phyloP scores from a whole-genome alignment of 2,113 vertebrate species.

The Hassar affinis region DNA sequence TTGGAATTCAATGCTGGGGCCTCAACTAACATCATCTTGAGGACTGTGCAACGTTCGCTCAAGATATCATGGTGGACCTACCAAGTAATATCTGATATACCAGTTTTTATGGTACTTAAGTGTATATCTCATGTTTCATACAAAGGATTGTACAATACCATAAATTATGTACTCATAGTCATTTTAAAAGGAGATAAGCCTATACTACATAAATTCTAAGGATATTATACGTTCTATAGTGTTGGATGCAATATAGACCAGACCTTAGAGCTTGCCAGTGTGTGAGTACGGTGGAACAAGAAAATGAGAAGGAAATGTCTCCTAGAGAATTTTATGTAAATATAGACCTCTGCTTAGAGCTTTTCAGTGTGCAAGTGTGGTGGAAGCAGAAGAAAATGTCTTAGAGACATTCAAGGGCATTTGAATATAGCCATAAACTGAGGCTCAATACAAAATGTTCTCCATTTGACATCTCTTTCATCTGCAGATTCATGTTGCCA shows the following conservation, averaged over 20 bases:
- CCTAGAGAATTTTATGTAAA: constrained; percentile 3
- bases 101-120: no score
- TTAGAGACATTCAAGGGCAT: constrained; percentile 15
- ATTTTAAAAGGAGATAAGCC: not conserved
- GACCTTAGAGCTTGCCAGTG: not conserved
- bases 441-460: constrained; percentile 3
- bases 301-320: constrained; percentile 16
- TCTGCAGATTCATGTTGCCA: not conserved
- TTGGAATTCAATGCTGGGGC: no score
- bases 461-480: not conserved
- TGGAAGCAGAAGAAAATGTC: constrained; percentile 11
- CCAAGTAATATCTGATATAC: no score
- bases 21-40: no score
- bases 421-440: constrained; percentile 13
- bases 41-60: no score
- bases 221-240: not conserved
- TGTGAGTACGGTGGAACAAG: not conserved
- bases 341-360: constrained; percentile 11
- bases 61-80: no score
- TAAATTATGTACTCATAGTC: not conserved
- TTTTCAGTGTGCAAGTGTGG: constrained; percentile 4
- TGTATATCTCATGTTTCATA: no score
- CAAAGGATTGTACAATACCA: not conserved
- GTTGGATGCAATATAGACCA: not conserved
- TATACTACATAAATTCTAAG: not conserved